These are phyloP conservation scores for Embiotoca jacksoni DNA, from an alignment of 2,113 vertebrate species.

Conservation along the genomic window DNA sequence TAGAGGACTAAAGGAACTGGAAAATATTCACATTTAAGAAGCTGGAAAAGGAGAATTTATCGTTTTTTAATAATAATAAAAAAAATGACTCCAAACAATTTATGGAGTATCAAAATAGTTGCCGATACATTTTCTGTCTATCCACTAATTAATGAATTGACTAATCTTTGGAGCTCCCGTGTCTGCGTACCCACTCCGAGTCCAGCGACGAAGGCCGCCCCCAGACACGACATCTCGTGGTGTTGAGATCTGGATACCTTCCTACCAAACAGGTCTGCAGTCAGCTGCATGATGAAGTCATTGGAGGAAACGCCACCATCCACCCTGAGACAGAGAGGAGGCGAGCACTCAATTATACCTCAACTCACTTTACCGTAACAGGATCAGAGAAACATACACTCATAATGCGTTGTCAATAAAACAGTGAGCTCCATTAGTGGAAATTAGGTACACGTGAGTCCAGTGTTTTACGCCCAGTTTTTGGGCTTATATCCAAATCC, in stretches of 20 bases:
- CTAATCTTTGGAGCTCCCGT: too few relatives aligned
- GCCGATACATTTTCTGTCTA: too few relatives aligned
- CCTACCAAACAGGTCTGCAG: conserved; percentile 90
- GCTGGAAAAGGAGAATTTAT: too few relatives aligned
- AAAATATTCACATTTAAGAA: too few relatives aligned
- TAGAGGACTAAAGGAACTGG: too few relatives aligned
- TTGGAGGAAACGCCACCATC: conserved; percentile 96
- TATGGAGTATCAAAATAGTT: too few relatives aligned
- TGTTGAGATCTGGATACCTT: conserved; percentile 86
- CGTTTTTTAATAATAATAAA: too few relatives aligned
- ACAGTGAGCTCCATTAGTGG: conserved; percentile 37
- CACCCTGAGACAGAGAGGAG: conserved; percentile 81
- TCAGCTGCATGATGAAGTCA: conserved; percentile 96
- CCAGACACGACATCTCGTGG: conserved; percentile 94
- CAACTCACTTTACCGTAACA: conserved; percentile 37
- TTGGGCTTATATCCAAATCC: conserved; percentile 32
- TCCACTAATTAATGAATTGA: too few relatives aligned
- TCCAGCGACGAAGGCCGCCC: conserved; percentile 94
- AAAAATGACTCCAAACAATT: too few relatives aligned
- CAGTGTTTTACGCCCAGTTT: conserved; percentile 16
- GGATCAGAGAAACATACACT: conserved; percentile 42
- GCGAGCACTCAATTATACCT: conserved; percentile 24
- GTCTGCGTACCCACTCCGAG: conserved; percentile 88
- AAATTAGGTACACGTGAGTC: not conserved
- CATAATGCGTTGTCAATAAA: conserved; percentile 56